Evolutionary conservation across 2,797 vertebrate species (phyloP).

Genomic region (Alfaro cultratus): DNA sequence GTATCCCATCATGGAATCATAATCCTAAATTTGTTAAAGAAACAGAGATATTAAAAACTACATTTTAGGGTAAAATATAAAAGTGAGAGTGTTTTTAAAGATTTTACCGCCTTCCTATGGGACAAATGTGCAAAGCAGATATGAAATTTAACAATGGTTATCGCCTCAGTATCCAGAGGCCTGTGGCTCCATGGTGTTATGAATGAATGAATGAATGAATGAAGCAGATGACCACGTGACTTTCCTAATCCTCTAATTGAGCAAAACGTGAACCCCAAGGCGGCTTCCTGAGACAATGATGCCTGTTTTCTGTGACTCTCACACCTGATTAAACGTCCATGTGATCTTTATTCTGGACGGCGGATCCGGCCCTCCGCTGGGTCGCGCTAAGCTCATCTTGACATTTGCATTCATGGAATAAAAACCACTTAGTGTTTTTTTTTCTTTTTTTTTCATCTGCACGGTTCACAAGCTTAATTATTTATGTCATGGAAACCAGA

Average conservation of each 20-base stretch:
- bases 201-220: conserved; percentile 59
- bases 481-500: conserved; percentile 9
- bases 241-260: conserved; percentile 66
- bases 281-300: conserved; percentile 46
- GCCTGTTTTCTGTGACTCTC: conserved; percentile 54
- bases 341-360: conserved; percentile 56
- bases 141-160: conserved; percentile 32
- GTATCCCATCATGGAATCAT: background rate
- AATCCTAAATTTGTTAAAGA: background rate
- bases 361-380: conserved; percentile 35
- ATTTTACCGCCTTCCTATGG: conserved; percentile 13
- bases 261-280: conserved; percentile 47
- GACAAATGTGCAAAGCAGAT: conserved; percentile 21
- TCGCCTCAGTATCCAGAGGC: conserved; percentile 19
- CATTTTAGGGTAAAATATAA: background rate
- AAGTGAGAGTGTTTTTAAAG: conserved; percentile 19
- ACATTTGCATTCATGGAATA: conserved; percentile 61
- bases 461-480: conserved; percentile 18
- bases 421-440: conserved; percentile 35
- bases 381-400: conserved; percentile 44
- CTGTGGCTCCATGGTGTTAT: conserved; percentile 18
- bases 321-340: conserved; percentile 61
- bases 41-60: background rate
- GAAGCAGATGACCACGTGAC: conserved; percentile 43
- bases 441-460: conserved; percentile 1